Evolutionary conservation across 1,140 invertebrate species (phyloP).

Genomic region (Nautilus pompilius): DNA sequence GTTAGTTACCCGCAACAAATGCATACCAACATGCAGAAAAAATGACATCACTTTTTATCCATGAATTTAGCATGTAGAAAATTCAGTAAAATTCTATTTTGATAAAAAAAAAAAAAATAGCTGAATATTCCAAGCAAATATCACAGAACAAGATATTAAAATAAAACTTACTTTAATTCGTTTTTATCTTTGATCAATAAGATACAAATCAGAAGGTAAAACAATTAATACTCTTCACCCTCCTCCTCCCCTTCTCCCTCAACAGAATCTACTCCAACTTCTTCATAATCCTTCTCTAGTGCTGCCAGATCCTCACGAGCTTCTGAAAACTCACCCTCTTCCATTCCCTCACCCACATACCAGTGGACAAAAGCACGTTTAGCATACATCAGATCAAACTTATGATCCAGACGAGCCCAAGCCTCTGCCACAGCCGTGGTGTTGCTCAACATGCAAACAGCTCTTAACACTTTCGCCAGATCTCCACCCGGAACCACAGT

Average conservation of each 20-base stretch:
- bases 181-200: too few species aligned
- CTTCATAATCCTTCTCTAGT: constrained; percentile 72
- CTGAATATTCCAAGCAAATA: too few species aligned
- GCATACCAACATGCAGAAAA: too few species aligned
- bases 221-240: constrained; percentile 65
- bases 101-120: too few species aligned
- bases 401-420: constrained; percentile 36
- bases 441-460: constrained; percentile 77
- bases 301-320: constrained; percentile 70
- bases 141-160: too few species aligned
- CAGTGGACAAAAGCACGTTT: constrained; percentile 42
- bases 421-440: constrained; percentile 70
- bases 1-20: too few species aligned
- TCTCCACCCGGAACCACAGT: constrained; percentile 74
- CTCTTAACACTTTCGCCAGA: constrained; percentile 63
- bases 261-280: constrained; percentile 69
- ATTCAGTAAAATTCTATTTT: too few species aligned
- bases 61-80: too few species aligned
- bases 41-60: too few species aligned
- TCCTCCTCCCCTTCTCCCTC: constrained; percentile 62
- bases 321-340: constrained; percentile 64
- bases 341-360: constrained; percentile 63
- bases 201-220: too few species aligned
- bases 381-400: constrained; percentile 39
- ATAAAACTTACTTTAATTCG: too few species aligned